These are phyloP conservation scores for Poeciliopsis infans DNA, from an alignment of 2,797 vertebrate species.

Conservation along the genomic window DNA sequence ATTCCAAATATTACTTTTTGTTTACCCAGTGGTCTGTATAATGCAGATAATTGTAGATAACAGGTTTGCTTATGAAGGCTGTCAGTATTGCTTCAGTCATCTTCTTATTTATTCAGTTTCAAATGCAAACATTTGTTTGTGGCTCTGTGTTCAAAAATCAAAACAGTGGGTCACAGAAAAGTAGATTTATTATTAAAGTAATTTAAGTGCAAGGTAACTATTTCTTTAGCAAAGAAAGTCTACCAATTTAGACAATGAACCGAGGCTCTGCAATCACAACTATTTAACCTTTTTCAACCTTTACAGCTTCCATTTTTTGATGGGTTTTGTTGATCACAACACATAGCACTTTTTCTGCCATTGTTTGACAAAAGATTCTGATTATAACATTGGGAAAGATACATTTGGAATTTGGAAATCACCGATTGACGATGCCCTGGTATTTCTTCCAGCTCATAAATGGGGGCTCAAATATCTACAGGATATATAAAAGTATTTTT, in stretches of 20 bases:
- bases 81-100: conserved; percentile 42
- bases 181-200: conserved; percentile 3
- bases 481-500: too few species aligned
- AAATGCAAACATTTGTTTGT: conserved; percentile 57
- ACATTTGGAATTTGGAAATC: not conserved
- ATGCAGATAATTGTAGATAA: conserved; percentile 69
- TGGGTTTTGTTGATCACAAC: not conserved
- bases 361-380: not conserved
- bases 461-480: too few species aligned
- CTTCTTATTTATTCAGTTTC: conserved; percentile 52
- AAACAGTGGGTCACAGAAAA: not conserved
- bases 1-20: conserved; percentile 60
- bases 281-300: not conserved
- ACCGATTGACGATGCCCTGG: not conserved
- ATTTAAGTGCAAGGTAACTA: not conserved
- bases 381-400: not conserved
- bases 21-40: conserved; percentile 69
- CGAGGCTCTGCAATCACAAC: not conserved
- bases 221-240: not conserved
- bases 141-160: conserved; percentile 16
- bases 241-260: not conserved
- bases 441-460: not conserved
- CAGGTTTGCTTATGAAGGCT: conserved; percentile 37
- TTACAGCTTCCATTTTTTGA: not conserved
- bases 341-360: not conserved